Conservation (phyloP, 2,797 vertebrate species). For the Scarus forsteni region DNA sequence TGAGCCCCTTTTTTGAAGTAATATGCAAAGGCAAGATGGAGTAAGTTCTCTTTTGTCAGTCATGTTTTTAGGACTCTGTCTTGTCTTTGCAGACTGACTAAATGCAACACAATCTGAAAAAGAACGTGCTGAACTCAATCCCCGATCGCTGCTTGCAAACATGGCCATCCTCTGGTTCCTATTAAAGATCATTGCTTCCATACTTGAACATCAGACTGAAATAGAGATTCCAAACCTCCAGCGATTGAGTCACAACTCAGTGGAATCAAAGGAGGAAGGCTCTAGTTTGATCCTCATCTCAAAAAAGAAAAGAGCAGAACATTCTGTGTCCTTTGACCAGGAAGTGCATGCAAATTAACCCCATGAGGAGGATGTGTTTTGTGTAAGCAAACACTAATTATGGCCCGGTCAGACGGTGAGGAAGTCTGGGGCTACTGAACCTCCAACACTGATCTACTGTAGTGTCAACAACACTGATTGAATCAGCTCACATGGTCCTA, state of each 20-base stretch:
- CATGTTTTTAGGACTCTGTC: slow-evolving; percentile 56
- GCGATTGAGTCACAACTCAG: slow-evolving; percentile 67
- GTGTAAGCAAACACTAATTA: slow-evolving; percentile 86
- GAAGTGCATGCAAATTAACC: slow-evolving; percentile 81
- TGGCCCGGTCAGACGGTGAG: slow-evolving; percentile 69
- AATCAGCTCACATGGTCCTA: slow-evolving; percentile 73
- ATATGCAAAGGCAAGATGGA: slow-evolving; percentile 15
- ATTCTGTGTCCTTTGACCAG: slow-evolving; percentile 76
- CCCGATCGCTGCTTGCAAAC: slow-evolving; percentile 68
- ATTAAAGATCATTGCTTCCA: slow-evolving; percentile 82
- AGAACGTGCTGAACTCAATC: slow-evolving; percentile 71
- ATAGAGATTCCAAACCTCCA: slow-evolving; percentile 73
- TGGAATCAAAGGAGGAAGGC: slow-evolving; percentile 67
- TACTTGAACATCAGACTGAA: slow-evolving; percentile 74
- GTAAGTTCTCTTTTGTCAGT: slow-evolving; percentile 57
- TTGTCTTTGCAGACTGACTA: slow-evolving; percentile 63
- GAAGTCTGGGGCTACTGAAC: slow-evolving; percentile 73
- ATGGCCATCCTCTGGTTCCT: slow-evolving; percentile 77
- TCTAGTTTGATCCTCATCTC: slow-evolving; percentile 51
- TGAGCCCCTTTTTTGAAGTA: slow-evolving; percentile 42
- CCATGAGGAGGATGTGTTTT: slow-evolving; percentile 73
- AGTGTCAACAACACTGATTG: slow-evolving; percentile 81
- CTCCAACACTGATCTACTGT: slow-evolving; percentile 78
- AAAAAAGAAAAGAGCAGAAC: slow-evolving; percentile 32
- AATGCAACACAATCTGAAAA: slow-evolving; percentile 71